These are phyloP conservation scores for Mizuhopecten yessoensis DNA, from an alignment of 1,140 invertebrate genomes.

Conservation along the genomic window DNA sequence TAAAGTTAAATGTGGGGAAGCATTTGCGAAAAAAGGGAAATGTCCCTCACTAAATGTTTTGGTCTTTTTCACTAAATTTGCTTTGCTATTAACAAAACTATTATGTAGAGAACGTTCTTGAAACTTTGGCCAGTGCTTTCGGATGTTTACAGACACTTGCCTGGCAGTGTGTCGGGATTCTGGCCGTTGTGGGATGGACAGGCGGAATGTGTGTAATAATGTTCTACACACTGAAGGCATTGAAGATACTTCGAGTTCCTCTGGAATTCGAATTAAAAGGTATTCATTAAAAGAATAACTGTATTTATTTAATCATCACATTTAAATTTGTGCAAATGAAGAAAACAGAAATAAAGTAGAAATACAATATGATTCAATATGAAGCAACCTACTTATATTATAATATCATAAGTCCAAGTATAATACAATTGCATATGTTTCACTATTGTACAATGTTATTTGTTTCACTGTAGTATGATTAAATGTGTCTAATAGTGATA, in stretches of 20 bases:
- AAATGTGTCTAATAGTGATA: no score
- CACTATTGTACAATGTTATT: no score
- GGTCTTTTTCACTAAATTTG: no score
- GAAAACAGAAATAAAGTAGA: not conserved
- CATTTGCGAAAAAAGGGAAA: no score
- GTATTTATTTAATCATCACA: not conserved
- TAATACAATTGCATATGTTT: no score
- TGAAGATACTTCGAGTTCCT: slow-evolving; percentile 83
- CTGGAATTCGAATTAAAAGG: slow-evolving; percentile 84
- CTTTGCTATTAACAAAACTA: no score
- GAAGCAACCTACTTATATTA: no score
- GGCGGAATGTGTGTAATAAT: slow-evolving; percentile 80
- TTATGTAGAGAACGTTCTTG: no score
- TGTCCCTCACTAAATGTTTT: no score
- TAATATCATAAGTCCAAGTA: not conserved
- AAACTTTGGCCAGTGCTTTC: no score
- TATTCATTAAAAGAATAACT: slow-evolving; percentile 27
- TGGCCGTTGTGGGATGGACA: slow-evolving; percentile 84
- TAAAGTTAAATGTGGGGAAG: no score
- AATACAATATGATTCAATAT: not conserved
- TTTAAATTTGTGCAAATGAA: not conserved
- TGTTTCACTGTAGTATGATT: no score
- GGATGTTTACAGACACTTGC: slow-evolving; percentile 82
- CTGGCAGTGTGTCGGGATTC: slow-evolving; percentile 84
- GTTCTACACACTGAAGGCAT: slow-evolving; percentile 83